These are phyloP conservation scores for Pycnonotus jocosus DNA, from an alignment of 2,113 vertebrate species.

Conservation along the genomic window DNA sequence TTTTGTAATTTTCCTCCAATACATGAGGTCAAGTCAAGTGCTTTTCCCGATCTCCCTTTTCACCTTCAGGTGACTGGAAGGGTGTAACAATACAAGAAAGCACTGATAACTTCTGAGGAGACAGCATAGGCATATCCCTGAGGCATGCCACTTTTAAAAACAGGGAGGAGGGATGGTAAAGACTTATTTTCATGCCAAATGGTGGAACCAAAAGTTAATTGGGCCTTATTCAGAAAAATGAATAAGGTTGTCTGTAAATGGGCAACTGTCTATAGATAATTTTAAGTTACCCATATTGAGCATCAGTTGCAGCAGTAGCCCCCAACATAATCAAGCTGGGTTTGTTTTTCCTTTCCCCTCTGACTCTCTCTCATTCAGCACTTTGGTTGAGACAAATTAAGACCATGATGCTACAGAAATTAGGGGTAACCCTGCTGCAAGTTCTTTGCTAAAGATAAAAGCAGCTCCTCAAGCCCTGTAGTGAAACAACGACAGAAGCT, in stretches of 20 bases:
- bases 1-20: background rate
- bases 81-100: background rate
- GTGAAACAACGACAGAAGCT: constrained; percentile 92
- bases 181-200: background rate
- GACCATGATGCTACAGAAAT: background rate
- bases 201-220: background rate
- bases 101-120: constrained; percentile 22
- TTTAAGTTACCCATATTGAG: background rate
- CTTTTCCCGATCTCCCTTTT: background rate
- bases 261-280: background rate
- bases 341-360: background rate
- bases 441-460: constrained; percentile 37
- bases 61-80: background rate
- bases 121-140: constrained; percentile 17
- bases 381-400: background rate
- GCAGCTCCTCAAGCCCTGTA: constrained; percentile 75
- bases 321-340: background rate
- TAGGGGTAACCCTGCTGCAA: constrained; percentile 10
- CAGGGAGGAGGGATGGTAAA: constrained; percentile 46
- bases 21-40: background rate
- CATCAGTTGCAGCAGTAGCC: background rate
- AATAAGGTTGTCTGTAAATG: background rate
- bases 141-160: background rate
- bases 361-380: background rate
- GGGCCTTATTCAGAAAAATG: constrained; percentile 3